Conservation (phyloP, 1,140 invertebrate species). For the Megalopta genalis region DNA sequence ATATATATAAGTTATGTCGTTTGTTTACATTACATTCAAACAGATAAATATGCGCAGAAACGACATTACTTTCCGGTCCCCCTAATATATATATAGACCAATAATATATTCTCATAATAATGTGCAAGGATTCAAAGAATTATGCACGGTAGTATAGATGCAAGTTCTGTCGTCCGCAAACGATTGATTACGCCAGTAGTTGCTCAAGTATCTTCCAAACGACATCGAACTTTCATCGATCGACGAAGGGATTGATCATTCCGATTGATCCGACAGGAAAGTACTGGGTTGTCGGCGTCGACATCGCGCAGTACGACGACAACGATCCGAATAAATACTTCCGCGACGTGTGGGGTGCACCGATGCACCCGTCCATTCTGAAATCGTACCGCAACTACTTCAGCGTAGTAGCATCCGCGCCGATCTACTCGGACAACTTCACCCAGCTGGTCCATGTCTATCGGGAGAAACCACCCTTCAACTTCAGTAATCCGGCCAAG, state of each 20-base stretch:
- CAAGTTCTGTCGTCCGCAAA: too few species aligned
- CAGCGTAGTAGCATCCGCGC: constrained; percentile 86
- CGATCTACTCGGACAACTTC: constrained; percentile 87
- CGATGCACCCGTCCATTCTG: constrained; percentile 78
- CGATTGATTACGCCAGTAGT: too few species aligned
- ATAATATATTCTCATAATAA: too few species aligned
- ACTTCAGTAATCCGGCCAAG: constrained; percentile 89
- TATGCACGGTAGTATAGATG: too few species aligned
- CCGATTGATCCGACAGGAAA: constrained; percentile 83
- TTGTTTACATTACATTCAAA: too few species aligned
- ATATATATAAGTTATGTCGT: too few species aligned
- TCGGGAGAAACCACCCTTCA: constrained; percentile 90
- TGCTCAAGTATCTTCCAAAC: neutral
- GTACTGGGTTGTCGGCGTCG: constrained; percentile 94
- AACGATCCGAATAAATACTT: constrained; percentile 88
- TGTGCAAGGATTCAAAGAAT: too few species aligned
- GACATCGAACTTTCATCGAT: neutral
- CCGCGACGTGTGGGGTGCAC: constrained; percentile 85
- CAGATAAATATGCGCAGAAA: too few species aligned
- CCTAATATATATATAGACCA: too few species aligned
- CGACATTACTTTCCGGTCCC: too few species aligned
- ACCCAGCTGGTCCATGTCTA: constrained; percentile 88
- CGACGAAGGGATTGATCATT: neutral
- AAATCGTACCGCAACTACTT: constrained; percentile 87
- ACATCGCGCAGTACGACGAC: constrained; percentile 91